Evolutionary conservation across 2,113 vertebrate genomes (phyloP).

Genomic region (Euleptes europaea): DNA sequence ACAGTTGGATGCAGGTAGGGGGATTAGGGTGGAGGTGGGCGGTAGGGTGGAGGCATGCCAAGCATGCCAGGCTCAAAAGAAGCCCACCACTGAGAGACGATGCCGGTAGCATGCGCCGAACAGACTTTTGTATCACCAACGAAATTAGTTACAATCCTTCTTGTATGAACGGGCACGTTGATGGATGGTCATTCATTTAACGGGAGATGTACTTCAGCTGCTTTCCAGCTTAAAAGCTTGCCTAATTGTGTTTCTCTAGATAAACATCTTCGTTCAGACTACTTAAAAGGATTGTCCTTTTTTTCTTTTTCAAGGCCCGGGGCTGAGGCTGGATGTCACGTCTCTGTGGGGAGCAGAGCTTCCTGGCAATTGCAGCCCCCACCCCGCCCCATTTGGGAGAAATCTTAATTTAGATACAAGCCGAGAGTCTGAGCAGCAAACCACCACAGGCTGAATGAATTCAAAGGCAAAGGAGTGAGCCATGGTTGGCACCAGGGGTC

Average conservation of each 20-base stretch:
- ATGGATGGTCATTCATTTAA: slow-evolving; percentile 57
- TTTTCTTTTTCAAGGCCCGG: background rate
- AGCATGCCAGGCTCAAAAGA: slow-evolving; percentile 21
- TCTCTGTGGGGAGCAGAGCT: background rate
- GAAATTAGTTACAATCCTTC: slow-evolving; percentile 45
- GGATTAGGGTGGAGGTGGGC: background rate
- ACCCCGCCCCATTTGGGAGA: no score
- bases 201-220: slow-evolving; percentile 47
- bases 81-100: slow-evolving; percentile 26
- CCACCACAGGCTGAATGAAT: no score
- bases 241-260: slow-evolving; percentile 62
- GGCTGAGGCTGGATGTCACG: background rate
- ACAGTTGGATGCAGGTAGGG: background rate
- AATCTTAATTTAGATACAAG: no score
- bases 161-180: slow-evolving; percentile 55
- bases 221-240: slow-evolving; percentile 47
- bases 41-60: slow-evolving; percentile 45
- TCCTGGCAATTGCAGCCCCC: background rate
- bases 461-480: no score
- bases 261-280: slow-evolving; percentile 44
- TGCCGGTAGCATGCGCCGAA: slow-evolving; percentile 28
- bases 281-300: background rate
- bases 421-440: no score
- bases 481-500: no score
- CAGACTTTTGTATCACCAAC: slow-evolving; percentile 43